These are phyloP conservation scores for Trissolcus basalis DNA, from an alignment of 1,140 invertebrate species.

Conservation along the genomic window DNA sequence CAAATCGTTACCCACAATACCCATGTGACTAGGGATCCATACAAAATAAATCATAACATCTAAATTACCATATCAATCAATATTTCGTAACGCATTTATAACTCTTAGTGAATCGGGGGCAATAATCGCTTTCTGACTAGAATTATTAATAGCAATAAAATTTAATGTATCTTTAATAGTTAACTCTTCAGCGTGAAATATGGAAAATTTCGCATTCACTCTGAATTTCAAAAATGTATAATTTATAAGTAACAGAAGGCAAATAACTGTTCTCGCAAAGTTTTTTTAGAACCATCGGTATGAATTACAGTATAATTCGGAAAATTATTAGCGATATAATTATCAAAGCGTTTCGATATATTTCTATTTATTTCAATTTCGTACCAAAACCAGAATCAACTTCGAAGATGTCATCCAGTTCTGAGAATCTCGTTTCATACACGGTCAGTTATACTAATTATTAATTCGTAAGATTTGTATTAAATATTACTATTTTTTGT, in stretches of 20 bases:
- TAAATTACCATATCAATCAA: constrained; percentile 1
- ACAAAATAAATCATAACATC: background rate
- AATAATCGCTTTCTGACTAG: background rate
- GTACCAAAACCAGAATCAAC: background rate
- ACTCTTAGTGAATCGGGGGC: background rate
- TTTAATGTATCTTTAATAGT: background rate
- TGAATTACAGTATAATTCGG: background rate
- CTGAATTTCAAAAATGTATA: background rate
- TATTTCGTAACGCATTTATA: background rate
- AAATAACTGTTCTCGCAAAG: background rate
- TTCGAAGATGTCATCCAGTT: background rate
- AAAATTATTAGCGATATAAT: background rate
- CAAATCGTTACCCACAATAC: no score
- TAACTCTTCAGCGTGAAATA: constrained; percentile 1
- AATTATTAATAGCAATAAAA: background rate
- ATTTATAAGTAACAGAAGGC: background rate
- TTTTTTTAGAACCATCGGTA: constrained; percentile 2
- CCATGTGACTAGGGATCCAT: background rate
- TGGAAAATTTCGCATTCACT: background rate
- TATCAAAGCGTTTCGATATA: background rate
- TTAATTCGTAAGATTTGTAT: no score
- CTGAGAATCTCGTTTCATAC: background rate
- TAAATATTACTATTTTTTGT: no score
- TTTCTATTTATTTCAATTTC: no score
- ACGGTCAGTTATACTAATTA: no score